Evolutionary conservation across 2,113 vertebrate genomes (phyloP), one percentile per base, ranked within the genome.

Genomic region (Tragelaphus buxtoni): DNA sequence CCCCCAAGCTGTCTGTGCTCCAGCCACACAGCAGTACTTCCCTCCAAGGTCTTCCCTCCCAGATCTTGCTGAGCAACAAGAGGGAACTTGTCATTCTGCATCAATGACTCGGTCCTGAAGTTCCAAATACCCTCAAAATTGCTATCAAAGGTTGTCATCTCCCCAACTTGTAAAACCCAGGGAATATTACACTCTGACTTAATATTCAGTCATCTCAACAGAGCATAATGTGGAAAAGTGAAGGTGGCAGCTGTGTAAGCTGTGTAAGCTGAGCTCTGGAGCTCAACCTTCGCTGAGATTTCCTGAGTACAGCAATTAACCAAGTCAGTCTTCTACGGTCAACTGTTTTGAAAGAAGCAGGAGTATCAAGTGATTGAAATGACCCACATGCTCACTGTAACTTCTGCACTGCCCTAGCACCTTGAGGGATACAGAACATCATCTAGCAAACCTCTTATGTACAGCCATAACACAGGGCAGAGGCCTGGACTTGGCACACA

Each of bases 211-310:
- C 82, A 60, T 18, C 47, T 11, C 11, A 17, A 55, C 55, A 80
- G 61, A 77, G 58, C 35, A 7, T 3, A 3, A n/a, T 4, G 32
- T 9, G 24, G 39, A 55, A 42, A 74, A 58, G n/a, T 16, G 26
- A 91, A 82, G 0, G 24, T 7, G 16, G 79, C 72, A 72, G 83
- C 32, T 7, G 2, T 9, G 1, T 20, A 35, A 49, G 20, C 65
- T 28, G 42, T 42, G 42, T 42, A 42, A 42, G 42, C 42, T 42
- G 42, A 42, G 60, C 47, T 22, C 30, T 16, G 32, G 63, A 81
- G 81, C 76, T 91, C 85, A 28, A 4, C 60, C 83, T 56, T 28
- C 8, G n/a, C 81, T 93, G 81, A 35, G 47, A 65, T 32, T 51
- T 90, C 77, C 83, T 14, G 61, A 61, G 51, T 1, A 8, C n/a